A percentile compares a stretch with the other conserved stretches of the same genome.
Conservation (phyloP, 2,113 vertebrate species). For the Odontophorus gujanensis region DNA sequence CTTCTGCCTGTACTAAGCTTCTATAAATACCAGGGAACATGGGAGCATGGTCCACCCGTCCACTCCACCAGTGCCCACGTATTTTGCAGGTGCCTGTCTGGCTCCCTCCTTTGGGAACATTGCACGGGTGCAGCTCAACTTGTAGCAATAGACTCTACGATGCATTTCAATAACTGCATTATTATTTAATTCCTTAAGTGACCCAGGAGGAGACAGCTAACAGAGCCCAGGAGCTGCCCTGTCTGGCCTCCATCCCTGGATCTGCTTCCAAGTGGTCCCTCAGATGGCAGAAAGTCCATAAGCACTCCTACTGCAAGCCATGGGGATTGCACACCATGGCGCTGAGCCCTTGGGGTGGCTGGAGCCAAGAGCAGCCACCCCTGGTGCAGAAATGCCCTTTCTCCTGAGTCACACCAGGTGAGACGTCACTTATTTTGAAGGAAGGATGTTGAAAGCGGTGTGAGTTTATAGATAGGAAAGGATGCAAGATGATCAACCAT, state of each 20-base stretch:
- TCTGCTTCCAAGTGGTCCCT: neutral
- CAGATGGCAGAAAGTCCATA: neutral
- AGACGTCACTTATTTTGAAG: neutral
- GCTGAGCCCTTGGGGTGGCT: fast-evolving
- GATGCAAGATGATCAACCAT: neutral
- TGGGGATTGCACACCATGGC: neutral
- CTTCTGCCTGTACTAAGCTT: neutral
- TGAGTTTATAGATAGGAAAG: neutral
- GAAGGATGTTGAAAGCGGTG: neutral
- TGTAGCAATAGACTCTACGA: fast-evolving
- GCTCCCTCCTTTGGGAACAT: neutral
- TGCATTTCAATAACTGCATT: neutral
- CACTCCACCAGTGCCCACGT: neutral
- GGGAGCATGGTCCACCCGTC: neutral
- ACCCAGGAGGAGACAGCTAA: neutral
- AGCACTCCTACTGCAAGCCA: neutral
- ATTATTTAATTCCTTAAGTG: neutral
- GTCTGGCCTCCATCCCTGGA: neutral
- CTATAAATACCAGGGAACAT: neutral
- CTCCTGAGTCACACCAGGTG: neutral
- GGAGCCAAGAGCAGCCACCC: neutral
- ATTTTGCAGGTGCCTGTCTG: neutral
- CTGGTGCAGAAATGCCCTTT: neutral
- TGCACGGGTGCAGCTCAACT: neutral
- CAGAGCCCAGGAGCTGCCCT: neutral